phyloP scores from a whole-genome alignment of 2,888 invertebrate genomes.

The Incurvaria masculella region DNA sequence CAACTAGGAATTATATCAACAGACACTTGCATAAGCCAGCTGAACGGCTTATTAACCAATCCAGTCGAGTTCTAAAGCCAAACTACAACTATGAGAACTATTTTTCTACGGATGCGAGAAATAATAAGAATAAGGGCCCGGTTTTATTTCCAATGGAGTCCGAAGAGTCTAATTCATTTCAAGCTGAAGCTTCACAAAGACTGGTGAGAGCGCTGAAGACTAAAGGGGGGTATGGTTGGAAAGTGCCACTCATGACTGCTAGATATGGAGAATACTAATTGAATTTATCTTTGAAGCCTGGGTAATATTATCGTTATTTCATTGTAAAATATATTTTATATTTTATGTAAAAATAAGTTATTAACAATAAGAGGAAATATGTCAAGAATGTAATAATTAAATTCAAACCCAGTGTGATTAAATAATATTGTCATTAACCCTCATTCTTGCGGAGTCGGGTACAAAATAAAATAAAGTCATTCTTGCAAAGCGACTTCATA shows the following conservation, averaged over 20 bases:
- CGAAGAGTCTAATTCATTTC: conserved; percentile 8
- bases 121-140: conserved; percentile 8
- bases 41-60: background rate
- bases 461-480: too few relatives aligned
- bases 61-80: conserved; percentile 4
- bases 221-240: conserved; percentile 14
- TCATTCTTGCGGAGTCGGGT: too few relatives aligned
- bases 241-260: conserved; percentile 6
- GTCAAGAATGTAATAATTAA: too few relatives aligned
- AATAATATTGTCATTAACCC: too few relatives aligned
- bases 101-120: background rate
- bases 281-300: too few relatives aligned
- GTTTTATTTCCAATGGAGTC: conserved; percentile 11
- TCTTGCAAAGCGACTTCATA: too few relatives aligned
- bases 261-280: conserved; percentile 19
- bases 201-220: conserved; percentile 12
- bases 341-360: too few relatives aligned
- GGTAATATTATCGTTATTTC: too few relatives aligned
- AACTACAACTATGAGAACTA: background rate
- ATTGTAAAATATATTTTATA: too few relatives aligned
- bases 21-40: background rate
- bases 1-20: conserved; percentile 16
- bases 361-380: too few relatives aligned
- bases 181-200: conserved; percentile 14
- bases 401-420: too few relatives aligned